These are phyloP conservation scores for Cynopterus brachyotis DNA, from an alignment of 2,113 vertebrate genomes.

Conservation along the genomic window DNA sequence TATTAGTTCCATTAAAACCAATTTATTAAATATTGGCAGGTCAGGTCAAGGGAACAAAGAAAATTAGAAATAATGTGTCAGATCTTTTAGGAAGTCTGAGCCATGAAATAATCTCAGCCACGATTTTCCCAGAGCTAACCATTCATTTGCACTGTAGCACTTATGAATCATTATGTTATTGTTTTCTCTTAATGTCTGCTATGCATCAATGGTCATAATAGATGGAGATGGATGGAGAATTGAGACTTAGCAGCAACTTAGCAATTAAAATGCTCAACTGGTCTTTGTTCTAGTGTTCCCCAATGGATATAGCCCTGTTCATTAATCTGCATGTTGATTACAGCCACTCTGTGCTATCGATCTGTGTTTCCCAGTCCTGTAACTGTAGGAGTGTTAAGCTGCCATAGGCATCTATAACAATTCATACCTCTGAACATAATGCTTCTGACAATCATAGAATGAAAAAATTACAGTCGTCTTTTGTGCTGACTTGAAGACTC, in stretches of 20 bases:
- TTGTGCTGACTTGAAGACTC: constrained; percentile 30
- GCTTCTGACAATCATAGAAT: constrained; percentile 63
- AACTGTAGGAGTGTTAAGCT: constrained; percentile 75
- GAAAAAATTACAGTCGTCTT: constrained; percentile 49
- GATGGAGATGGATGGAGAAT: constrained; percentile 83
- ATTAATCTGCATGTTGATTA: constrained; percentile 89
- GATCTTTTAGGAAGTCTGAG: constrained; percentile 59
- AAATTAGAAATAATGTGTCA: constrained; percentile 66
- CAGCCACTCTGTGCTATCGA: constrained; percentile 80
- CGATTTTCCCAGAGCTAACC: constrained; percentile 68
- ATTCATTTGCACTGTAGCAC: constrained; percentile 68
- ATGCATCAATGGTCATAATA: constrained; percentile 82
- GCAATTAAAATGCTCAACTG: constrained; percentile 87
- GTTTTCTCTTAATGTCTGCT: constrained; percentile 82
- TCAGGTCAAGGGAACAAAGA: constrained; percentile 60
- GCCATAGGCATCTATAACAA: constrained; percentile 61
- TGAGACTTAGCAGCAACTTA: constrained; percentile 83
- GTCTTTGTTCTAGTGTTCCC: constrained; percentile 84
- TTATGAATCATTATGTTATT: constrained; percentile 82
- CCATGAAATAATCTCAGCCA: constrained; percentile 67
- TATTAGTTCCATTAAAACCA: constrained; percentile 75
- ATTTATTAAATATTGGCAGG: constrained; percentile 62
- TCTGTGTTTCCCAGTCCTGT: constrained; percentile 77
- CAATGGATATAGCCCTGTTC: constrained; percentile 78
- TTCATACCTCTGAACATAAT: constrained; percentile 60